Evolutionary conservation across 2,797 vertebrate genomes (phyloP).

Genomic region (Myotis myotis): DNA sequence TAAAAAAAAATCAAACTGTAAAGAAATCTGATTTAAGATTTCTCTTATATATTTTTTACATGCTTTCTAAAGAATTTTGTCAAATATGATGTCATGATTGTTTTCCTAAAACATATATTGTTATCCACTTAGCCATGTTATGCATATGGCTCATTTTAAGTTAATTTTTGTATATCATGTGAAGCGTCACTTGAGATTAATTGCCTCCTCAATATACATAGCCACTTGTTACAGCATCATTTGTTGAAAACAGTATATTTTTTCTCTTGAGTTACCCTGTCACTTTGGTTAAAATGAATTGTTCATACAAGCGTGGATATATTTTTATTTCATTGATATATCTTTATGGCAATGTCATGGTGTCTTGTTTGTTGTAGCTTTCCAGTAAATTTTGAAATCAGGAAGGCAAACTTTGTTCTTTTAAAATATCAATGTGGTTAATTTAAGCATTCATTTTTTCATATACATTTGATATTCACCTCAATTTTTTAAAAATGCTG

Average conservation of each 20-base stretch:
- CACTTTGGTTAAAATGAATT: not conserved
- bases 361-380: not conserved
- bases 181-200: not conserved
- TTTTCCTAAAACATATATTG: not conserved
- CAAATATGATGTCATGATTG: not conserved
- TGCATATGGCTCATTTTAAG: not conserved
- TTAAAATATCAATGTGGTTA: not conserved
- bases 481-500: not conserved
- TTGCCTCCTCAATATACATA: not conserved
- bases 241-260: not conserved
- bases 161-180: not conserved
- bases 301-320: not conserved
- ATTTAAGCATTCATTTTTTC: not conserved
- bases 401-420: not conserved
- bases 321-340: not conserved
- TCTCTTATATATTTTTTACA: not conserved
- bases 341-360: not conserved
- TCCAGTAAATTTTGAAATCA: not conserved
- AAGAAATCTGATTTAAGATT: not conserved
- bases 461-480: not conserved
- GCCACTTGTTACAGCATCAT: not conserved
- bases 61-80: not conserved
- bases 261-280: not conserved
- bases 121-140: not conserved
- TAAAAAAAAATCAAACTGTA: not conserved